A percentile compares a stretch with the other conserved stretches of the same genome.
These are phyloP conservation scores for Pseudolaguvia tuberculata DNA, from an alignment of 2,113 vertebrate species.

Conservation along the genomic window DNA sequence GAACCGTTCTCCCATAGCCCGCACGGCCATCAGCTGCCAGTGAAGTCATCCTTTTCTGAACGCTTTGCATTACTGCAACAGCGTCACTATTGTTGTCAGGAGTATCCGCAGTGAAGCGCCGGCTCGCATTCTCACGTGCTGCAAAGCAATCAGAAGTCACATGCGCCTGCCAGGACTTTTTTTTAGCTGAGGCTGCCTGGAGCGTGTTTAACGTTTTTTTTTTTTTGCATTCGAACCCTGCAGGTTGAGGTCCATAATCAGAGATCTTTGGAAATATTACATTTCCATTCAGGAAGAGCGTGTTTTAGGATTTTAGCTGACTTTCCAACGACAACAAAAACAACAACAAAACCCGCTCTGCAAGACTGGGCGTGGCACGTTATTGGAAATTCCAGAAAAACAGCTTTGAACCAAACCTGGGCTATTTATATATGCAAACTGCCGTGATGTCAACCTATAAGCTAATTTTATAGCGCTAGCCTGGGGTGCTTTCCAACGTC, in stretches of 20 bases:
- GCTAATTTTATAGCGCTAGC: background rate
- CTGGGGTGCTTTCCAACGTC: background rate
- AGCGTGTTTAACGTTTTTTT: background rate
- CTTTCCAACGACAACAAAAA: background rate
- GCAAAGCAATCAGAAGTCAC: background rate
- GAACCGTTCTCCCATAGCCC: background rate
- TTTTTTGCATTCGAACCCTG: background rate
- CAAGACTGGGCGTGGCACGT: background rate
- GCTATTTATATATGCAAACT: background rate
- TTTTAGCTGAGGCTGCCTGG: background rate
- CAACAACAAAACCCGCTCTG: background rate
- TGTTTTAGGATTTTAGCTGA: background rate
- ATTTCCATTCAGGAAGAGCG: background rate
- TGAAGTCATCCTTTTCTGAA: background rate
- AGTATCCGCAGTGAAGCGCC: background rate
- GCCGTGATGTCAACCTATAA: background rate
- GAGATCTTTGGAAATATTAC: background rate
- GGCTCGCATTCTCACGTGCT: background rate
- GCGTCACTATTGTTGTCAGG: too few species aligned
- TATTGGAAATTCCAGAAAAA: background rate
- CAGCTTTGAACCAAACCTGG: background rate
- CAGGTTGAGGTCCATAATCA: background rate
- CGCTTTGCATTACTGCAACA: background rate
- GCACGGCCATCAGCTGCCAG: background rate
- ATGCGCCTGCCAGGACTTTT: background rate